phyloP scores from a whole-genome alignment of 2,888 invertebrate species.

The Polydesmus complanatus region DNA sequence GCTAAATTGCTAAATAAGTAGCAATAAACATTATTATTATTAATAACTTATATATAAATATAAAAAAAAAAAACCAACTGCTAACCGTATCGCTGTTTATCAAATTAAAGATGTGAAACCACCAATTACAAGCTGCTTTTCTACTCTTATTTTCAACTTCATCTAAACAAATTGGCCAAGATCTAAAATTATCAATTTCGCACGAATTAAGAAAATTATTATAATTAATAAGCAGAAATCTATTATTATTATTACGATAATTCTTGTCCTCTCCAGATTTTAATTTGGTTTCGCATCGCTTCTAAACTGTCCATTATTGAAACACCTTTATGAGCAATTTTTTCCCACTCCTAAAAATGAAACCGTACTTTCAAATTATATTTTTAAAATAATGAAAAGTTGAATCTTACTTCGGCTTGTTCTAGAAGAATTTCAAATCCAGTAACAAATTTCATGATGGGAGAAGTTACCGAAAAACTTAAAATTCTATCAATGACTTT shows the following conservation, averaged over 20 bases:
- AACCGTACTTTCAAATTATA: slow-evolving; percentile 21
- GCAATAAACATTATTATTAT: not conserved
- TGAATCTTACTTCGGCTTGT: slow-evolving; percentile 37
- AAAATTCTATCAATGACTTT: slow-evolving; percentile 32
- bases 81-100: not conserved
- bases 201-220: not conserved
- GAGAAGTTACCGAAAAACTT: slow-evolving; percentile 58
- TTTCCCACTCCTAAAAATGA: slow-evolving; percentile 67
- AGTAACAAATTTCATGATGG: slow-evolving; percentile 73
- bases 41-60: not conserved
- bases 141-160: slow-evolving; percentile 38
- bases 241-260: slow-evolving; percentile 39
- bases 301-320: slow-evolving; percentile 60
- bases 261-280: slow-evolving; percentile 82
- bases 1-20: not conserved
- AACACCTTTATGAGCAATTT: slow-evolving; percentile 72
- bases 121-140: slow-evolving; percentile 61
- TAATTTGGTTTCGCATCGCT: slow-evolving; percentile 62
- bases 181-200: slow-evolving; percentile 27
- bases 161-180: slow-evolving; percentile 73
- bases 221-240: slow-evolving; percentile 14
- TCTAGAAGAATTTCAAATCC: slow-evolving; percentile 78
- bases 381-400: slow-evolving; percentile 18
- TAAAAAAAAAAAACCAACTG: not conserved
- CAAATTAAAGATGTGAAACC: slow-evolving; percentile 64